Evolutionary conservation across 2,888 invertebrate species (phyloP), one percentile per base, ranked within the genome.

Genomic region (Drosophila helvetica): DNA sequence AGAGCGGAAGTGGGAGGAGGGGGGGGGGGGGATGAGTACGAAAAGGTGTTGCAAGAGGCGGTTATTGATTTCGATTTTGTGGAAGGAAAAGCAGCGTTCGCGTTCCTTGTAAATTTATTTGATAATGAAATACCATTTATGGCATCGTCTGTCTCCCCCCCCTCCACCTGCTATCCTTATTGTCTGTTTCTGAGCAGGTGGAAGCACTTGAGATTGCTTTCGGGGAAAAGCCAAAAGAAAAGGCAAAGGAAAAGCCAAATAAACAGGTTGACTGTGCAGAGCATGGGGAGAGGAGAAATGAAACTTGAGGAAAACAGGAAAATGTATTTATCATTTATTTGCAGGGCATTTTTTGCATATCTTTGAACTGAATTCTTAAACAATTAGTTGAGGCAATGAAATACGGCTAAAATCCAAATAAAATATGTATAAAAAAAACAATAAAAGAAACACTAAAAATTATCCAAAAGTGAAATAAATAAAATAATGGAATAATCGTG

Each of bases 71-170:
- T 46, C 17, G 60, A 38, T 38, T 38, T 38, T 33, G 30, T 30
- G 15, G 19, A 30, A 12, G 25, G 15, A 18, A 50, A 33, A 51
- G n/a, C 30, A 5, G 27, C n/a, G 18, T 12, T 38, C 38, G 22
- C 5, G 22, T 22, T 54, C 46, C 17, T 53, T 50, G 63, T 22
- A 48, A 58, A 55, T 71, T 77, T 54, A 64, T 75, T 63, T 67
- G 72, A 67, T 77, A 79, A 72, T 79, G 56, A 75, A 79, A 77
- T 72, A 54, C 43, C 65, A 56, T 45, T 62, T 43, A 30, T 19
- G 43, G 30, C 3, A n/a, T 63, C 9, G n/a, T 45, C 12, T 30
- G 53, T 19, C 15, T 18, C 15, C n/a, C n/a, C n/a, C n/a, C n/a
- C n/a, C n/a, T n/a, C n/a, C n/a, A n/a, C n/a, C n/a, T n/a, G n/a